A percentile compares a stretch with the other conserved stretches of the same genome.
phyloP scores from a whole-genome alignment of 2,113 vertebrate species.

The Baryphthengus martii region DNA sequence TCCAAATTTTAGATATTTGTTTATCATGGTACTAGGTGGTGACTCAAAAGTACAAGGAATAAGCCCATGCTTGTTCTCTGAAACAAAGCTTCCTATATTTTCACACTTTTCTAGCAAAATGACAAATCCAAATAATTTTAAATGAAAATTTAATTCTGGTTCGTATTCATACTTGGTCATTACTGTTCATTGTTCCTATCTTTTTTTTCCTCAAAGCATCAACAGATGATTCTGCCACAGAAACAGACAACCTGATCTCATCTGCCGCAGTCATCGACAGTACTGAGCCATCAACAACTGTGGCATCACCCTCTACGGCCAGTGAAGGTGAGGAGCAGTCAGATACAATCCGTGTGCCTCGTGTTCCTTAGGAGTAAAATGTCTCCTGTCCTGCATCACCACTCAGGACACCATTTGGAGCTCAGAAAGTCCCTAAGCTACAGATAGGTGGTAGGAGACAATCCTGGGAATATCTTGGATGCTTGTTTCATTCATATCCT shows the following conservation, averaged over 20 bases:
- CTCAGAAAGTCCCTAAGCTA: background rate
- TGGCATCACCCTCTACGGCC: rapidly evolving
- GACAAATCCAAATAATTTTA: background rate
- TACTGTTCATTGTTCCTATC: background rate
- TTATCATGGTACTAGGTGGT: background rate
- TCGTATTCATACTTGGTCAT: background rate
- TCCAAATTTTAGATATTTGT: background rate
- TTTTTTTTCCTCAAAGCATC: background rate
- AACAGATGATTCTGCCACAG: background rate
- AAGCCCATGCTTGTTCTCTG: background rate
- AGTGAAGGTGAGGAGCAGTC: background rate
- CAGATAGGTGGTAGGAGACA: background rate
- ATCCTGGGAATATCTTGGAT: background rate
- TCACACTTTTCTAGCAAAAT: background rate
- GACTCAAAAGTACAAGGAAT: background rate
- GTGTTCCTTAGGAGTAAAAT: rapidly evolving
- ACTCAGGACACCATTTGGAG: background rate
- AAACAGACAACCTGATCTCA: rapidly evolving
- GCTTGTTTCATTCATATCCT: rapidly evolving
- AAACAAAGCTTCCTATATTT: background rate
- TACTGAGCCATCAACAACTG: rapidly evolving
- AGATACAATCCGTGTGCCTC: background rate
- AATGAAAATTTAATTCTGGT: background rate
- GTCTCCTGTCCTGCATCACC: background rate
- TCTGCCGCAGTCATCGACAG: background rate